Conservation (phyloP, 2,113 vertebrate species). For the Dipodomys ordii region DNA sequence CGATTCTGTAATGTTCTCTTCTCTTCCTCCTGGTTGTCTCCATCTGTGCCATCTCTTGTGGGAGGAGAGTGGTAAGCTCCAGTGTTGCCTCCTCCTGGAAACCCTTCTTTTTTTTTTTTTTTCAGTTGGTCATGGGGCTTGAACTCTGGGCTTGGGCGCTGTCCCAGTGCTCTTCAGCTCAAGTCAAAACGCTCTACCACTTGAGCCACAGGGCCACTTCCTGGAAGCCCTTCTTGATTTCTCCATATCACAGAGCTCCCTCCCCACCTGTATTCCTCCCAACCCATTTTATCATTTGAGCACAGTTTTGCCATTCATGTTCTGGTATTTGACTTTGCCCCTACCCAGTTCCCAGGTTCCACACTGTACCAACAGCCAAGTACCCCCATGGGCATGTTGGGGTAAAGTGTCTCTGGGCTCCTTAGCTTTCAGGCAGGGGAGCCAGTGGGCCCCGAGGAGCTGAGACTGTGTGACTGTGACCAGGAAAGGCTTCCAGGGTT, state of each 20-base stretch:
- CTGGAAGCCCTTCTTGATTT: neutral
- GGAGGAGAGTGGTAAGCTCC: neutral
- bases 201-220: too few relatives aligned
- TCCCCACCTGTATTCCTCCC: neutral
- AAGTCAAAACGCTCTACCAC: too few relatives aligned
- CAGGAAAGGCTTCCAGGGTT: neutral
- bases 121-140: too few relatives aligned
- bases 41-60: neutral
- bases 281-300: neutral
- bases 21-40: neutral
- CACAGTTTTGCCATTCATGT: neutral
- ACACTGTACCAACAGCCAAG: neutral
- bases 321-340: neutral
- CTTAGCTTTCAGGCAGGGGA: neutral
- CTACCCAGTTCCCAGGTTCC: neutral
- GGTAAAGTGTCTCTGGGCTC: neutral
- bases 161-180: too few relatives aligned
- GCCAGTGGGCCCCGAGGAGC: neutral
- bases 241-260: neutral
- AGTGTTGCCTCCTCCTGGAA: slow-evolving; percentile 4
- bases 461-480: neutral
- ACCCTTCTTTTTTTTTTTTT: too few relatives aligned
- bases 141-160: too few relatives aligned
- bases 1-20: neutral
- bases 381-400: neutral